Percentiles rank a stretch among this genome's conserved stretches.
Evolutionary conservation across 1,140 invertebrate genomes (phyloP).

Genomic region (Brevipalpus yothersi): DNA sequence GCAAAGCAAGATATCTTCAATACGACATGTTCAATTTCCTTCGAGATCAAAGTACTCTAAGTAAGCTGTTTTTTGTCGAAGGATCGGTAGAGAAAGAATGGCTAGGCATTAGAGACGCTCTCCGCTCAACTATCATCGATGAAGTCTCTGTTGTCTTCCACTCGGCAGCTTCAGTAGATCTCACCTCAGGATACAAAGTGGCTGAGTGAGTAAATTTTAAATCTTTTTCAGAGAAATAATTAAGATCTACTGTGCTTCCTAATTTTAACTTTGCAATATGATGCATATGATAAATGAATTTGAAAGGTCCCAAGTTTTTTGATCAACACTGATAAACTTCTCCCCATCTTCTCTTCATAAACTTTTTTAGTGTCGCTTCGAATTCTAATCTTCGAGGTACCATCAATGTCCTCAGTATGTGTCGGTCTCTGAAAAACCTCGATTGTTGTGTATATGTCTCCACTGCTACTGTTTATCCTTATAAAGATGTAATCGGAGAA

Average conservation of each 20-base stretch:
- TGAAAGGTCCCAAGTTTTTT: not conserved
- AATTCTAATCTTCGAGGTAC: slow-evolving; percentile 13
- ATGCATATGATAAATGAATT: no score
- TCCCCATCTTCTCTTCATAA: not conserved
- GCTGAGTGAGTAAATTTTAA: slow-evolving; percentile 34
- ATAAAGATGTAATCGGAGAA: slow-evolving; percentile 21
- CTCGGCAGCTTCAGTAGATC: slow-evolving; percentile 90
- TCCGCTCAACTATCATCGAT: not conserved
- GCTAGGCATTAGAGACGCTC: not conserved
- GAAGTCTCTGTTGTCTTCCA: slow-evolving; percentile 76
- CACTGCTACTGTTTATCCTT: slow-evolving; percentile 22
- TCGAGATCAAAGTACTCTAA: not conserved
- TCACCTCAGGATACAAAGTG: slow-evolving; percentile 72
- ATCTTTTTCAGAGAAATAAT: not conserved
- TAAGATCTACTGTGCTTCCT: not conserved
- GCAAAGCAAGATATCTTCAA: slow-evolving; percentile 8
- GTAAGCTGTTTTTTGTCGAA: not conserved
- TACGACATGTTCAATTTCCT: not conserved
- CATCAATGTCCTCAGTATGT: slow-evolving; percentile 12
- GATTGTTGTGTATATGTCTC: slow-evolving; percentile 13
- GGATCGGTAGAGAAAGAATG: not conserved
- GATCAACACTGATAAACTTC: not conserved
- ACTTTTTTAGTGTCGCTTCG: not conserved
- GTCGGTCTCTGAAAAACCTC: slow-evolving; percentile 26
- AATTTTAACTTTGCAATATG: not conserved